Evolutionary conservation across 2,113 vertebrate genomes (phyloP), one percentile per base, ranked within the genome.

Genomic region (Anarrhichthys ocellatus): DNA sequence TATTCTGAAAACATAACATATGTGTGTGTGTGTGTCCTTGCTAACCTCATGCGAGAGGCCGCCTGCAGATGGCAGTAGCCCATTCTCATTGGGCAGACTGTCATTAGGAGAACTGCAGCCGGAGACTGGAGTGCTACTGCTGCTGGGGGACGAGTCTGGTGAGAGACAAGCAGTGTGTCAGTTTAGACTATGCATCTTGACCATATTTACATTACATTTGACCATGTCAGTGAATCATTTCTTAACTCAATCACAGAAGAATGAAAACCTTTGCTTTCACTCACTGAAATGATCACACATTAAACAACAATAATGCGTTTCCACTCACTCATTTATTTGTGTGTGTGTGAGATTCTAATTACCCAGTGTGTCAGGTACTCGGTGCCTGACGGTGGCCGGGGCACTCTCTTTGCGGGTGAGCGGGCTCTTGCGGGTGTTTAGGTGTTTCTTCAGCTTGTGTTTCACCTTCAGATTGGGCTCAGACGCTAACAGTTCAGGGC

Each of bases 391-490:
- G 9, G 96, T 95, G 56, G 98, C 95, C 0, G 98, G 98, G 0
- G 97, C 97, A 0, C 98, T 99, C 92, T 99, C 97, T 92, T 98
- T 98, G 13, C 97, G 94, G 0, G 94, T 97, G 81, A 98, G 93
- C 0, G 97, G 97, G 72, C 97, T 98, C 93, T 97, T 98, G 82
- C 97, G 95, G 50, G 96, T 96, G 87, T 97, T 96, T 3, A 96
- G 94, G 80, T 96, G 96, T 92, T 98, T 98, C 92, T 98, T 97
- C 91, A 97, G 95, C 90, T 97, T 98, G 93, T 96, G 96, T 15
- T 96, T 96, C 84, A 97, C 95, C 92, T 98, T 98, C 90, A 98
- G 95, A 92, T 98, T 98, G 91, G 97, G 97, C 91, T 98, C 97
- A 0, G 97, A 98, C 0, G 96, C 97, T 98, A 88, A 78, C 9